A percentile compares a stretch with the other conserved stretches of the same genome.
These are phyloP conservation scores for Pseudorhiza aurosa DNA, from an alignment of 30 jellyfish, hydroid and myxozoan species.

Conservation along the genomic window DNA sequence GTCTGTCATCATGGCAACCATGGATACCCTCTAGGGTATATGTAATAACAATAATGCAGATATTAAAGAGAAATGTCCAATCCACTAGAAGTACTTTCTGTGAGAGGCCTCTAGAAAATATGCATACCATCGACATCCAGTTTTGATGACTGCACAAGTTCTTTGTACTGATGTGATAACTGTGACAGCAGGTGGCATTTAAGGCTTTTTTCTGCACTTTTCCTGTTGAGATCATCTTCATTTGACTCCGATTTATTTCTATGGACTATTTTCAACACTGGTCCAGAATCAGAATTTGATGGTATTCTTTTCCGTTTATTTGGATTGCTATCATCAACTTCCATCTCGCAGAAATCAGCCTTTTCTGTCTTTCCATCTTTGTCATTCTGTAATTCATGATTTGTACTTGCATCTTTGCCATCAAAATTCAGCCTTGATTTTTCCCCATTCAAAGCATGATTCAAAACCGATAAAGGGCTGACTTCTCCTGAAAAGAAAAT, in stretches of 20 bases:
- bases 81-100: background rate
- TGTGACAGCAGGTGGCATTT: background rate
- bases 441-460: background rate
- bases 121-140: slow-evolving; percentile 51
- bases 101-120: background rate
- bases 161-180: slow-evolving; percentile 40
- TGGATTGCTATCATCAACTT: slow-evolving; percentile 12
- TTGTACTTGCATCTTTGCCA: background rate
- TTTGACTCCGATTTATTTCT: slow-evolving; percentile 1
- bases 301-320: slow-evolving; percentile 24
- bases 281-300: slow-evolving; percentile 27
- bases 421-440: background rate
- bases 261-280: background rate
- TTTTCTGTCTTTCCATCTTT: background rate
- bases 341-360: slow-evolving; percentile 4
- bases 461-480: background rate
- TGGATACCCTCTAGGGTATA: too few species aligned
- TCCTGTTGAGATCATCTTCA: background rate
- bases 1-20: too few species aligned
- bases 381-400: background rate
- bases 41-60: too few species aligned
- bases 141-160: slow-evolving; percentile 37
- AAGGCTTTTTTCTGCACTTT: background rate
- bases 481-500: background rate
- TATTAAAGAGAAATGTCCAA: too few species aligned